Evolutionary conservation across 1,140 invertebrate genomes (phyloP).

Genomic region (Centruroides vittatus): DNA sequence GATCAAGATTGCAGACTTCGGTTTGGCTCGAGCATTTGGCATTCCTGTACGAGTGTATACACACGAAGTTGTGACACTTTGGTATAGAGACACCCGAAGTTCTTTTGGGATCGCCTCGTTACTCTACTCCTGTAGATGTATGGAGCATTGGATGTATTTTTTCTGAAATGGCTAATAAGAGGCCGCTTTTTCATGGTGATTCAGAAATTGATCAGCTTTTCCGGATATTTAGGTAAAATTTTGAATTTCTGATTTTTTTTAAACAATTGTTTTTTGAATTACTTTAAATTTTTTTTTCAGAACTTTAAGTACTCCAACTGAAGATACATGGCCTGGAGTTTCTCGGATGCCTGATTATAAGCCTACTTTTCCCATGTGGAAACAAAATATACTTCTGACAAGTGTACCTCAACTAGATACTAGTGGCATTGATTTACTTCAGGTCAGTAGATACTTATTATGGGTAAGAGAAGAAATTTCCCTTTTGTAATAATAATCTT

Average conservation of each 20-base stretch:
- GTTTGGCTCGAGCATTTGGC: conserved; percentile 86
- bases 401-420: conserved; percentile 45
- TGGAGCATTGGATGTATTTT: conserved; percentile 97
- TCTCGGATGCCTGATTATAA: conserved; percentile 76
- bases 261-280: not conserved
- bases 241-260: not conserved
- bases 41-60: conserved; percentile 93
- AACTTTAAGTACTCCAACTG: conserved; percentile 77
- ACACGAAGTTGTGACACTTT: conserved; percentile 95
- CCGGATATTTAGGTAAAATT: conserved; percentile 63
- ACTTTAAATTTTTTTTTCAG: conserved; percentile 19
- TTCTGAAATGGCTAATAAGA: conserved; percentile 82
- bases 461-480: not conserved
- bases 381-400: conserved; percentile 44
- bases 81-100: conserved; percentile 99
- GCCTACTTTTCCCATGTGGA: conserved; percentile 79
- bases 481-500: not conserved
- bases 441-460: conserved; percentile 27
- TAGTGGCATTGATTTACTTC: conserved; percentile 52
- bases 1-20: conserved; percentile 97
- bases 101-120: conserved; percentile 68
- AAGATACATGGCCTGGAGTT: conserved; percentile 81
- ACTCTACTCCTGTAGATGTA: conserved; percentile 88
- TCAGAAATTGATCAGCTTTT: conserved; percentile 94
- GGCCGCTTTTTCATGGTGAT: conserved; percentile 85